Evolutionary conservation across 1,140 invertebrate genomes (phyloP).

Genomic region (Acromyrmex charruanus): DNA sequence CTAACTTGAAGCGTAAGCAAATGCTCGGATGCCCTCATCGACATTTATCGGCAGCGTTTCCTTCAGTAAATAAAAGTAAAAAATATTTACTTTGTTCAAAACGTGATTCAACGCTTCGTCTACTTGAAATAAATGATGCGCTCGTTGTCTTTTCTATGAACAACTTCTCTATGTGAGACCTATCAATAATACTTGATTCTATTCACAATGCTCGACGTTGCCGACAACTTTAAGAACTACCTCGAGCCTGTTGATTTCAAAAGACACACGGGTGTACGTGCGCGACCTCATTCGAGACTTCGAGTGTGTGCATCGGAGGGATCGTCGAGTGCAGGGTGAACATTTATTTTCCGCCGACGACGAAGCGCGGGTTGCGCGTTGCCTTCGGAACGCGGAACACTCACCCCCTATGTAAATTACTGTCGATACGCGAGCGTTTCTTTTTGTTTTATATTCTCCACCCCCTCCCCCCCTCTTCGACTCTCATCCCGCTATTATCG

Average conservation of each 20-base stretch:
- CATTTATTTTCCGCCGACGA: constrained; percentile 42
- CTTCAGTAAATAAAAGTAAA: background rate
- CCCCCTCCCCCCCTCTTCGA: background rate
- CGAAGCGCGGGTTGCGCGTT: constrained; percentile 29
- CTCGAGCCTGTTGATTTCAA: constrained; percentile 42
- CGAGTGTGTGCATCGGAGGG: background rate
- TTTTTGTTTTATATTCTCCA: constrained; percentile 51
- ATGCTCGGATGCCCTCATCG: background rate
- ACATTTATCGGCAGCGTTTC: background rate
- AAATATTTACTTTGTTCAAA: constrained; percentile 8
- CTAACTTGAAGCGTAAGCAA: background rate
- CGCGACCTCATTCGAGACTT: background rate
- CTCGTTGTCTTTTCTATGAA: background rate
- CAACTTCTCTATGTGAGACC: constrained; percentile 22
- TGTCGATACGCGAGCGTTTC: constrained; percentile 43
- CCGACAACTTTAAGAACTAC: constrained; percentile 15
- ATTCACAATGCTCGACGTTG: constrained; percentile 8
- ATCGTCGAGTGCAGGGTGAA: background rate
- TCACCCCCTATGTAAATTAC: constrained; percentile 57
- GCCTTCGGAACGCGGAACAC: background rate
- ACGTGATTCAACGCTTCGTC: background rate
- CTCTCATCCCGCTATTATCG: constrained; percentile 25
- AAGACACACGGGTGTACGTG: background rate
- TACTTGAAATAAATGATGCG: constrained; percentile 29
- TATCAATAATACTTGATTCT: constrained; percentile 12